Evolutionary conservation across 2,113 vertebrate genomes (phyloP), one percentile per base, ranked within the genome.

Genomic region (Plecotus auritus): DNA sequence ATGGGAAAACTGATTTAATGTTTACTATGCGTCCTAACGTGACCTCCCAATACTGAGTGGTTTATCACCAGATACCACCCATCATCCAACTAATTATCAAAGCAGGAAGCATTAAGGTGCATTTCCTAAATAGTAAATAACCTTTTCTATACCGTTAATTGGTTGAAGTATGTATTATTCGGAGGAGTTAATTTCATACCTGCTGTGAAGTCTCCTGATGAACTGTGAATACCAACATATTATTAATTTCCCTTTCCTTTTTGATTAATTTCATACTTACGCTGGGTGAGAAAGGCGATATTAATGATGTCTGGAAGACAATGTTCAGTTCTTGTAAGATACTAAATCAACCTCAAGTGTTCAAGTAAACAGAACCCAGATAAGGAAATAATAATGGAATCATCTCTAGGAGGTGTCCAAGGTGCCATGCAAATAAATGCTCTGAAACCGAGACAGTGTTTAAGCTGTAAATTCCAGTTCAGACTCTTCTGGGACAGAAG

Each of bases 261-360:
- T 86, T 98, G 96, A 98, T 98, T 98, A 98, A 98, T 98, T 98
- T 98, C 96, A 97, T 96, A 98, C 97, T 92, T 85, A 97, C 1
- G 70, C 91, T 91, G 80, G 97, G 97, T 96, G 97, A 89, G 95
- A 96, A 93, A 96, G 95, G 42, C 45, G 3, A 37, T 90, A 97
- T 96, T 97, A 97, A 97, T 6, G 0, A 94, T 30, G 85, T 95
- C 91, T 95, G 64, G 91, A 96, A 97, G 1, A 73, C 85, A 97
- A 90, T 37, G 45, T 70, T 96, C 90, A 95, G 80, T 96, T 97
- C 96, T 94, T 90, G 83, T 94, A 97, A 97, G 86, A 94, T 80
- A 90, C 96, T 97, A 96, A 97, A 97, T 76, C 56, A 37, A 67
- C 84, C 96, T 97, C 72, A 96, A 93, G 70, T 83, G 89, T 85